Conservation (phyloP, 2,888 invertebrate genomes). For the Lasioglossum marginatum region DNA sequence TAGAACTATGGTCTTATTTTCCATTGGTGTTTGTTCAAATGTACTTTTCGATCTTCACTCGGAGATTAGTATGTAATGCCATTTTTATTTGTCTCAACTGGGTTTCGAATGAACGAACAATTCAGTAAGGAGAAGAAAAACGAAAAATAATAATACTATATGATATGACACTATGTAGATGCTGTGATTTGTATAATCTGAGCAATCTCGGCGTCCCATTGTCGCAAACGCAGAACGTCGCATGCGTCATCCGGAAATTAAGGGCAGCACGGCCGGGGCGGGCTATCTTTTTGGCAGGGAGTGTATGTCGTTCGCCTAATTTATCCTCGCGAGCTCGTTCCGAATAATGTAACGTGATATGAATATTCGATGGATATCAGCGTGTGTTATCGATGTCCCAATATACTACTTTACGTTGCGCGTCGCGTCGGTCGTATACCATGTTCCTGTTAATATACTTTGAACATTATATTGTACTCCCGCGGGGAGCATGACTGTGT, state of each 20-base stretch:
- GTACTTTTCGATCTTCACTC: no score
- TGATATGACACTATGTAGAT: no score
- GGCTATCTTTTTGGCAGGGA: background rate
- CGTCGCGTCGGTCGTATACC: conserved; percentile 9
- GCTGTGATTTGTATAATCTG: background rate
- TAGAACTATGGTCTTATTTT: no score
- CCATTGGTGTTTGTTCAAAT: no score
- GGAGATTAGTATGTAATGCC: no score
- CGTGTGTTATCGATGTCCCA: conserved; percentile 51
- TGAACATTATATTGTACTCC: conserved; percentile 52
- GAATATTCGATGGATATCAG: conserved; percentile 60
- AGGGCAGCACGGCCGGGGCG: background rate
- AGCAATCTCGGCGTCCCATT: background rate
- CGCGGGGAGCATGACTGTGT: conserved; percentile 50
- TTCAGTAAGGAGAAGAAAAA: no score
- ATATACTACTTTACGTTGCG: conserved; percentile 51
- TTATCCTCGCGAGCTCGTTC: conserved; percentile 19
- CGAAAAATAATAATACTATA: no score
- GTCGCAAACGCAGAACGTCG: background rate
- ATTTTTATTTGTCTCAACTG: no score
- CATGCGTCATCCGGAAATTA: background rate
- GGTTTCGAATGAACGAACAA: no score
- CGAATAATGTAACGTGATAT: conserved; percentile 34
- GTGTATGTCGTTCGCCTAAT: conserved; percentile 1
- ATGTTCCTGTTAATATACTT: conserved; percentile 54